A percentile compares a stretch with the other conserved stretches of the same genome.
Conservation (phyloP, 2,113 vertebrate genomes). For the Talpa occidentalis region DNA sequence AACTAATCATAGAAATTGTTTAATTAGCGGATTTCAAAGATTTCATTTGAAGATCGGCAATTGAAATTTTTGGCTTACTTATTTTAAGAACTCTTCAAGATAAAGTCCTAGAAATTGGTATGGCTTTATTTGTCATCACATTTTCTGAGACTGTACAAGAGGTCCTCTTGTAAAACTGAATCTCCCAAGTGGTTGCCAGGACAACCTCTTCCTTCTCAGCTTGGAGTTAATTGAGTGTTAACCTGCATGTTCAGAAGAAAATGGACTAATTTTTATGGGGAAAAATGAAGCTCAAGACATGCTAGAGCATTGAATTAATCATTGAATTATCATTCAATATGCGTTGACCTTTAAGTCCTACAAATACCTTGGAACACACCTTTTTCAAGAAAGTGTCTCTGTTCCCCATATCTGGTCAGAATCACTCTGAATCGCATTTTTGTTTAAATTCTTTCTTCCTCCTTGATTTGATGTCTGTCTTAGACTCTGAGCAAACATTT, state of each 20-base stretch:
- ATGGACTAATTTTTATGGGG: neutral
- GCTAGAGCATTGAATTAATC: neutral
- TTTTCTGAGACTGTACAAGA: neutral
- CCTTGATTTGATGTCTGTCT: neutral
- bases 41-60: neutral
- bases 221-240: constrained; percentile 39
- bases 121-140: neutral
- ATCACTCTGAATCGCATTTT: neutral
- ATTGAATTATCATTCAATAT: neutral
- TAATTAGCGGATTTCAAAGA: neutral
- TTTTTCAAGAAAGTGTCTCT: neutral
- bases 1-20: neutral
- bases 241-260: constrained; percentile 30
- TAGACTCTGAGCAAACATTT: neutral
- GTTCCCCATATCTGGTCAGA: neutral
- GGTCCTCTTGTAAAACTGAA: constrained; percentile 5
- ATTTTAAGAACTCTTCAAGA: constrained; percentile 17
- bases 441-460: neutral
- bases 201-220: constrained; percentile 37
- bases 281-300: neutral
- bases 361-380: neutral
- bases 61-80: constrained; percentile 7
- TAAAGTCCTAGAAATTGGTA: neutral
- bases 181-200: constrained; percentile 6
- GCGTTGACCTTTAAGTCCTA: neutral